phyloP scores from a whole-genome alignment of 1,140 invertebrate genomes.

The Drosophila kohkoa region DNA sequence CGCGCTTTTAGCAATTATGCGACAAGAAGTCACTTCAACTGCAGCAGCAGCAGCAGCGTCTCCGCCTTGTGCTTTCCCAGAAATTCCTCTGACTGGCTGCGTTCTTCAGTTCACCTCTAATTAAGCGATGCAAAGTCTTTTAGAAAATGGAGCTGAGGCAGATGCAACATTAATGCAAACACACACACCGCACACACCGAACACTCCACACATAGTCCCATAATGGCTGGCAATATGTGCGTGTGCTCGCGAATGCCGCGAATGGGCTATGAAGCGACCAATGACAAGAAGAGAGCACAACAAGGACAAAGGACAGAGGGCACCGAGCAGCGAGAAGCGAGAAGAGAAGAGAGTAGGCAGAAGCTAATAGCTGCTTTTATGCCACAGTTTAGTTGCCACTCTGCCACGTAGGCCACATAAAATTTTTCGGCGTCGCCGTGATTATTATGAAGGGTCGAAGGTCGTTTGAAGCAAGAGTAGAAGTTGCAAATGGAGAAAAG shows the following conservation, averaged over 20 bases:
- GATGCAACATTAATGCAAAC: slow-evolving; percentile 78
- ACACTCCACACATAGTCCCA: slow-evolving; percentile 14
- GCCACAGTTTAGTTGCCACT: slow-evolving; percentile 66
- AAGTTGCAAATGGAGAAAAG: slow-evolving; percentile 2
- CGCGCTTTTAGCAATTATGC: slow-evolving; percentile 62
- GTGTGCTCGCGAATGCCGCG: slow-evolving; percentile 40
- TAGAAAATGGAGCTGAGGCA: slow-evolving; percentile 42
- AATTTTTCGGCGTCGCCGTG: slow-evolving; percentile 57
- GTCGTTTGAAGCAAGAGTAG: slow-evolving; percentile 21
- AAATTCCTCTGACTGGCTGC: neutral
- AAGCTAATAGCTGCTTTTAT: slow-evolving; percentile 78
- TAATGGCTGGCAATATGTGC: slow-evolving; percentile 38
- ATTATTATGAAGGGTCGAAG: slow-evolving; percentile 76
- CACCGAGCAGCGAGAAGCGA: neutral
- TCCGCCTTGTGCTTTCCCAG: neutral
- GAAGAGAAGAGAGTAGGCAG: slow-evolving; percentile 9
- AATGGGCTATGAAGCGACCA: slow-evolving; percentile 55
- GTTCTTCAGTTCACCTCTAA: slow-evolving; percentile 60
- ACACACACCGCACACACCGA: slow-evolving; percentile 18
- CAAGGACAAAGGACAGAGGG: neutral
- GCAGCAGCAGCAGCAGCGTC: slow-evolving; percentile 14
- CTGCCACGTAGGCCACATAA: slow-evolving; percentile 72
- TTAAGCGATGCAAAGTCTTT: slow-evolving; percentile 69
- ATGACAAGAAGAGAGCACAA: slow-evolving; percentile 20
- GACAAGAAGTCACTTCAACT: slow-evolving; percentile 67